Conservation (phyloP, 2,113 vertebrate species). For the Pituophis catenifer region DNA sequence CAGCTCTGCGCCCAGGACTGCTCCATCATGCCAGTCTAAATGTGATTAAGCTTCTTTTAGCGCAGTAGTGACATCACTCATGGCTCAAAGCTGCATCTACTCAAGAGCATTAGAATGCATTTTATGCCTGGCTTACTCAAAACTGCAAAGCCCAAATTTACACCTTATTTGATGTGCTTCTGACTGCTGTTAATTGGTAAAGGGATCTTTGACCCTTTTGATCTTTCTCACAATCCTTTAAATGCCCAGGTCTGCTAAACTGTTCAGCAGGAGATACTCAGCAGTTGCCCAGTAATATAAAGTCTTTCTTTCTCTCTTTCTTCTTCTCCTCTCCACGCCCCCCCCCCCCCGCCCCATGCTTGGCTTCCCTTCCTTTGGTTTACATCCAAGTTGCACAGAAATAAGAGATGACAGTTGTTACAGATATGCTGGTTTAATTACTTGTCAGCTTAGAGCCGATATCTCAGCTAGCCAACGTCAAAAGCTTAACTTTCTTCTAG, state of each 20-base stretch:
- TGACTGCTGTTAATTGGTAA: constrained; percentile 88
- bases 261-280: constrained; percentile 83
- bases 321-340: background rate
- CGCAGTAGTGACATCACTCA: constrained; percentile 79
- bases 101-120: constrained; percentile 86
- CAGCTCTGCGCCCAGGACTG: constrained; percentile 77
- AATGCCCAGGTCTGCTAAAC: constrained; percentile 89
- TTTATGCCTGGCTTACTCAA: constrained; percentile 84
- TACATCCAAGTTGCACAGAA: constrained; percentile 90
- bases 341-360: constrained; percentile 29
- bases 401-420: constrained; percentile 98
- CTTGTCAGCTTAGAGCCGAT: constrained; percentile 96
- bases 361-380: constrained; percentile 86
- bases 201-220: constrained; percentile 87
- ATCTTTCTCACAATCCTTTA: constrained; percentile 85
- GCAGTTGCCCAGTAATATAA: constrained; percentile 79
- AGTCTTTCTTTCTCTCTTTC: constrained; percentile 71
- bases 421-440: constrained; percentile 97
- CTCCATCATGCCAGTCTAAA: constrained; percentile 72
- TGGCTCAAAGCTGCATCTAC: constrained; percentile 77
- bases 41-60: constrained; percentile 79
- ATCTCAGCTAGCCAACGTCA: constrained; percentile 89
- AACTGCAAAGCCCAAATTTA: constrained; percentile 87
- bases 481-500: constrained; percentile 92
- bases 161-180: constrained; percentile 88